Base-by-base conservation (phyloP, 1,140 invertebrate species). In the Drosophila athabasca region DNA sequence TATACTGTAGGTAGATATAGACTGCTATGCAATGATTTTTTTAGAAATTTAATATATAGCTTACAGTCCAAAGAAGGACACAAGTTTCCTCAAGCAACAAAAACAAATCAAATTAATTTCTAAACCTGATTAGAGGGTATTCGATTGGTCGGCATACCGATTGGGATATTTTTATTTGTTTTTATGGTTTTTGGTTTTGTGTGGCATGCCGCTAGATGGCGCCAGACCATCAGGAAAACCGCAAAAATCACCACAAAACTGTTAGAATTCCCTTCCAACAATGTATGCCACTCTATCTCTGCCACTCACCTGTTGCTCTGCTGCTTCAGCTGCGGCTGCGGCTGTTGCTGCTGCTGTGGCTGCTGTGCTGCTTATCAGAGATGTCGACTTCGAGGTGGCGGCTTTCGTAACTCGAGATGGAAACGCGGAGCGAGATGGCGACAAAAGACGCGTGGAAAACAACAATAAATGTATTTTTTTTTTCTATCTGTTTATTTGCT, bases 191-290 rank as follows among this genome's bases (percentile, higher is more conserved):
- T 8, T 29, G 6, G 6, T 9, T 31, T 9, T 3, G 31, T 31
- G 39, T 66, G 59, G 54, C 29, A n/a, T 9, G 31, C 31, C 66
- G 57, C 17, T 69, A 72, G 79, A 69, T 84, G 81, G 81, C 81
- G 81, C 77, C 81, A 64, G 39, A 6, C 3, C 6, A 61, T 41
- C 49, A 72, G 76, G 62, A 68, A 84, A 76, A 85, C 80, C 80
- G 49, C 71, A 73, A 45, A 59, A 53, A 65, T 59, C 39, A 60
- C 72, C 72, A 19, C 81, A 85, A 84, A 70, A 80, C 68, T 66
- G 81, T 84, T 82, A 71, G 58, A 78, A 39, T 39, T 69, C 68
- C 44, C 62, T 26, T 39, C 22, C 48, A 73, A 74, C 70, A 65
- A 50, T 73, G 69, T 73, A 64, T n/a, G n/a, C n/a, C 11, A 35